phyloP scores from a whole-genome alignment of 2,113 vertebrate species.

The Eublepharis macularius region DNA sequence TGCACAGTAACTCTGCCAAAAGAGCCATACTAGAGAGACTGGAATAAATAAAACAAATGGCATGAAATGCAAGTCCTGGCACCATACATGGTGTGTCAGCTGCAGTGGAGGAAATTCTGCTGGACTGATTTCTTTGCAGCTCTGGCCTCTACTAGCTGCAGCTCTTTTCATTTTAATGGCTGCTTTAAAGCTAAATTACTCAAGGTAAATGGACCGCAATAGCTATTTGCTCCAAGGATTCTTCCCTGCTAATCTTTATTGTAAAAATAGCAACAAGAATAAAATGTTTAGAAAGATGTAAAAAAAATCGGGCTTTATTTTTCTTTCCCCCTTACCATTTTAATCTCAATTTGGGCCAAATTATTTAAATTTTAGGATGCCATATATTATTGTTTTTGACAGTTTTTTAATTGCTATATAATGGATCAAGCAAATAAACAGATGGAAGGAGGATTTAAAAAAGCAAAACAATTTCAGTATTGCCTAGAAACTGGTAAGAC shows the following conservation, averaged over 20 bases:
- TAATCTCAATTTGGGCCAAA: conserved; percentile 8
- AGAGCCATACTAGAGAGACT: neutral
- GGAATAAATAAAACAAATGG: conserved; percentile 30
- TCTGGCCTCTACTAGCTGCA: conserved; percentile 26
- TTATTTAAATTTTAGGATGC: conserved; percentile 31
- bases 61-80: conserved; percentile 5
- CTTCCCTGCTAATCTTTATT: conserved; percentile 45
- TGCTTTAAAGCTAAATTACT: conserved; percentile 59
- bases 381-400: conserved; percentile 20
- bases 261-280: conserved; percentile 41
- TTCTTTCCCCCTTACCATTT: conserved; percentile 41
- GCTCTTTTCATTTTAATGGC: conserved; percentile 36
- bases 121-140: conserved; percentile 30
- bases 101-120: conserved; percentile 43
- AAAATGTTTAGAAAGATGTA: conserved; percentile 6
- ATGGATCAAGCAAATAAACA: conserved; percentile 14
- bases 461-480: neutral
- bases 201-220: conserved; percentile 49
- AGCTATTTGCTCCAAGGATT: conserved; percentile 40
- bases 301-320: conserved; percentile 24
- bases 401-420: neutral
- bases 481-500: conserved; percentile 1
- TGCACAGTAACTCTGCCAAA: conserved; percentile 33
- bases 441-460: neutral
- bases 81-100: conserved; percentile 35